Evolutionary conservation across 1,140 invertebrate species (phyloP).

Genomic region (Anthonomus grandis): DNA sequence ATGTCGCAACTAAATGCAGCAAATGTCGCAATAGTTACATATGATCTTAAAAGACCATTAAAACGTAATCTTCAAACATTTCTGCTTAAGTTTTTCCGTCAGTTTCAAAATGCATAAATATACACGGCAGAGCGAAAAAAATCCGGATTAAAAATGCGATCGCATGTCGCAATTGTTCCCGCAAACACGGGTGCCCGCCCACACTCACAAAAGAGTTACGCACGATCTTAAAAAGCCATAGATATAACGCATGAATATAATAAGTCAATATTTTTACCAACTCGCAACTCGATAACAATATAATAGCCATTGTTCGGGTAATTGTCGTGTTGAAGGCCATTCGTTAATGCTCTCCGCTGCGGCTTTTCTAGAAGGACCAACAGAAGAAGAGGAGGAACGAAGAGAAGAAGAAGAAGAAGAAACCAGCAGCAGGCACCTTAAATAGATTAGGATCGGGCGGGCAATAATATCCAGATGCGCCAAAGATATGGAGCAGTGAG

Average conservation of each 20-base stretch:
- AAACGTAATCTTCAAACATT: too few relatives aligned
- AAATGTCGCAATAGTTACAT: too few relatives aligned
- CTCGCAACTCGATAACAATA: slow-evolving; percentile 48
- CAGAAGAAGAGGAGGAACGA: too few relatives aligned
- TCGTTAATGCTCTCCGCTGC: slow-evolving; percentile 37
- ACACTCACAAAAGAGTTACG: slow-evolving; percentile 19
- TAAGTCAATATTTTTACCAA: slow-evolving; percentile 49
- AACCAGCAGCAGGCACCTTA: too few relatives aligned
- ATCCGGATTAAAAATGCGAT: slow-evolving; percentile 20
- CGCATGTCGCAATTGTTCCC: slow-evolving; percentile 12
- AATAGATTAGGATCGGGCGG: slow-evolving; percentile 32
- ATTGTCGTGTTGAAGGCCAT: slow-evolving; percentile 47
- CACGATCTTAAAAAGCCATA: slow-evolving; percentile 14
- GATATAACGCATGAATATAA: slow-evolving; percentile 39
- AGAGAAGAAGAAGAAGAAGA: slow-evolving; percentile 17
- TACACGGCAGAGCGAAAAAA: too few relatives aligned
- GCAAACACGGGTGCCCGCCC: slow-evolving; percentile 5
- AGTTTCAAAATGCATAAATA: too few relatives aligned
- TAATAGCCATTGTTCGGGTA: slow-evolving; percentile 49
- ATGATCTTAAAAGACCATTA: too few relatives aligned
- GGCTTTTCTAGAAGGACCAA: too few relatives aligned
- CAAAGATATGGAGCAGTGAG: slow-evolving; percentile 35
- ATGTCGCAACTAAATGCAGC: too few relatives aligned
- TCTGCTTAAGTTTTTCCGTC: too few relatives aligned
- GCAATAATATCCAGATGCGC: slow-evolving; percentile 40